Evolutionary conservation across 92 coral and sea anemone genomes (phyloP).

Genomic region (Heliopora coerulea): DNA sequence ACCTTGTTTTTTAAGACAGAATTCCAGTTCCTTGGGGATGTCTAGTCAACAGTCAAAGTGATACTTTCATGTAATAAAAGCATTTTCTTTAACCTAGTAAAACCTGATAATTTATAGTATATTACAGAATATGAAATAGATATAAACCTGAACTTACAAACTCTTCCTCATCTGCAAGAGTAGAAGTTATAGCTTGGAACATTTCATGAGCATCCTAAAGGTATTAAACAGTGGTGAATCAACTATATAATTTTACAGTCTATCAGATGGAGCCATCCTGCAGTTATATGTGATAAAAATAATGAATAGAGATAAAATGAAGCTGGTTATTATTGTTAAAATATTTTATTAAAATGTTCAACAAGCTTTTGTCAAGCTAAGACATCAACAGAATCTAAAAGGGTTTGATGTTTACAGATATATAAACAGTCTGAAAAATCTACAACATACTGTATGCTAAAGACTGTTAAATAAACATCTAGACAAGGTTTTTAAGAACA

Average conservation of each 20-base stretch:
- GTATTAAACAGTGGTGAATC: background rate
- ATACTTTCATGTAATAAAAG: too few relatives aligned
- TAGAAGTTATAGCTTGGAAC: constrained; percentile 88
- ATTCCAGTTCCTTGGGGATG: constrained; percentile 19
- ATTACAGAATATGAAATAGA: background rate
- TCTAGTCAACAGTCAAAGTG: background rate
- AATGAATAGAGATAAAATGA: too few relatives aligned
- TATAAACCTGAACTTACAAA: constrained; percentile 46
- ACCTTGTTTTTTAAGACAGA: constrained; percentile 1
- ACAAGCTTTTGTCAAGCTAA: too few relatives aligned
- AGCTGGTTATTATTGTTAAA: too few relatives aligned
- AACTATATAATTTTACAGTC: background rate
- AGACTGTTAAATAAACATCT: too few relatives aligned
- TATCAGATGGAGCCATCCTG: background rate
- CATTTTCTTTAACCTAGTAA: background rate
- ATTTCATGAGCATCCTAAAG: constrained; percentile 96
- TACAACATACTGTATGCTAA: too few relatives aligned
- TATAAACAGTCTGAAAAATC: too few relatives aligned
- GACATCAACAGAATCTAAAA: too few relatives aligned
- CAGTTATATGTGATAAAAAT: too few relatives aligned
- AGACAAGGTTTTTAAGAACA: too few relatives aligned
- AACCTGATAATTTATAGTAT: background rate
- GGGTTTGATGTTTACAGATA: too few relatives aligned
- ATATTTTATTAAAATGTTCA: too few relatives aligned
- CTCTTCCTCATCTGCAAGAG: constrained; percentile 80